phyloP scores from a whole-genome alignment of 2,888 invertebrate species.

The Microctonus aethiopoides region DNA sequence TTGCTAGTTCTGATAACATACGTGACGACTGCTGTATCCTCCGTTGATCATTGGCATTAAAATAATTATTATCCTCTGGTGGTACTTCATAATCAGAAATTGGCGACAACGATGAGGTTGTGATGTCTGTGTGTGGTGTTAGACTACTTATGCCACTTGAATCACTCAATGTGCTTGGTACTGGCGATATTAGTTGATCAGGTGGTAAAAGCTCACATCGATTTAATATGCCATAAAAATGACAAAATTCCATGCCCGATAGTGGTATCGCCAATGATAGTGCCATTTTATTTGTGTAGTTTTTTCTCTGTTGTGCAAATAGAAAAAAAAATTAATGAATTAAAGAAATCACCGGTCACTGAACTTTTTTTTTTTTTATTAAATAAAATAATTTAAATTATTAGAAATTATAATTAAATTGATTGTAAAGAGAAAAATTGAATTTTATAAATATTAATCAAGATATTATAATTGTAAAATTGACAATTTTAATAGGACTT shows the following conservation, averaged over 20 bases:
- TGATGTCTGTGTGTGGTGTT: conserved; percentile 58
- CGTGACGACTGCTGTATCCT: background rate
- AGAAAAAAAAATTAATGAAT: background rate
- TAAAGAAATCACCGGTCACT: background rate
- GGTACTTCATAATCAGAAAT: conserved; percentile 47
- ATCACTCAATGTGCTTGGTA: conserved; percentile 70
- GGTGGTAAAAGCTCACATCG: conserved; percentile 60
- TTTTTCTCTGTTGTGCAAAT: background rate
- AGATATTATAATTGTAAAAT: background rate
- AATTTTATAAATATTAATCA: background rate
- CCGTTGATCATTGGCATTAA: background rate
- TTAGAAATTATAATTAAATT: background rate
- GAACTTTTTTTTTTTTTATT: no score
- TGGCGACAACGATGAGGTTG: conserved; percentile 19
- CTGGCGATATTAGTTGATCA: conserved; percentile 68
- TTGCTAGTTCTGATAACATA: background rate
- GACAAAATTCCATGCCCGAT: conserved; percentile 71
- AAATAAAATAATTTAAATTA: background rate
- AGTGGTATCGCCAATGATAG: conserved; percentile 73
- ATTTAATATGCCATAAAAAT: conserved; percentile 69
- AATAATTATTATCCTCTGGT: conserved; percentile 6
- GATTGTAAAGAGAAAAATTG: background rate
- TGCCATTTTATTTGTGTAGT: conserved; percentile 73
- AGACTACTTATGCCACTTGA: conserved; percentile 74
- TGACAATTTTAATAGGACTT: background rate